Percentiles rank a stretch among this genome's conserved stretches.
phyloP scores from a whole-genome alignment of 2,113 vertebrate species.

The Chaetodon auriga region DNA sequence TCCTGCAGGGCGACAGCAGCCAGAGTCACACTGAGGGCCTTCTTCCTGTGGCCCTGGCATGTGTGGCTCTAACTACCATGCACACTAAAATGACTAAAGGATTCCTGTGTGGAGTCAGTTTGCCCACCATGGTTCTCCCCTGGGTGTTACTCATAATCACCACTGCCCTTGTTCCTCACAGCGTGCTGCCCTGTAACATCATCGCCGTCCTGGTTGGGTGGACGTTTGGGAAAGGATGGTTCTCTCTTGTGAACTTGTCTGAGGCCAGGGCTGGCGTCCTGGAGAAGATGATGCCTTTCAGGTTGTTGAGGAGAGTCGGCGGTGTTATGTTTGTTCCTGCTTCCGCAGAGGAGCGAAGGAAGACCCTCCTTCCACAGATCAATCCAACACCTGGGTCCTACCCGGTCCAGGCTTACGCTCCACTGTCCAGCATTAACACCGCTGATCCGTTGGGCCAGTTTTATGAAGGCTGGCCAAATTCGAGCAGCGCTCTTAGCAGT shows the following conservation, averaged over 20 bases:
- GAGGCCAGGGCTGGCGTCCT: conserved; percentile 63
- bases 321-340: conserved; percentile 64
- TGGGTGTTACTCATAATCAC: conserved; percentile 73
- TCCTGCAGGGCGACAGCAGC: conserved; percentile 40
- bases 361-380: conserved; percentile 73
- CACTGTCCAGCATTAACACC: conserved; percentile 37
- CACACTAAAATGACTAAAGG: conserved; percentile 74
- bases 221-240: conserved; percentile 72
- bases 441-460: neutral
- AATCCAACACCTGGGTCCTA: conserved; percentile 78
- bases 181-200: conserved; percentile 71
- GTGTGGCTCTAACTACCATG: conserved; percentile 72
- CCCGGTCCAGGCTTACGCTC: conserved; percentile 77
- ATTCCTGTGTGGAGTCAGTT: conserved; percentile 75
- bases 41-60: conserved; percentile 68
- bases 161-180: conserved; percentile 59
- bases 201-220: conserved; percentile 66
- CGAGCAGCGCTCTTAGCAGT: neutral
- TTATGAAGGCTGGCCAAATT: conserved; percentile 72
- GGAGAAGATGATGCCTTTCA: conserved; percentile 74
- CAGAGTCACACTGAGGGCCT: conserved; percentile 54
- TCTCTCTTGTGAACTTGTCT: conserved; percentile 66
- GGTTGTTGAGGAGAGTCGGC: conserved; percentile 53
- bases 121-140: conserved; percentile 73
- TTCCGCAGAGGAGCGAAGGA: conserved; percentile 69